Evolutionary conservation across 2,888 invertebrate genomes (phyloP), one percentile per base, ranked within the genome.

Genomic region (Dicyrtomina minuta): DNA sequence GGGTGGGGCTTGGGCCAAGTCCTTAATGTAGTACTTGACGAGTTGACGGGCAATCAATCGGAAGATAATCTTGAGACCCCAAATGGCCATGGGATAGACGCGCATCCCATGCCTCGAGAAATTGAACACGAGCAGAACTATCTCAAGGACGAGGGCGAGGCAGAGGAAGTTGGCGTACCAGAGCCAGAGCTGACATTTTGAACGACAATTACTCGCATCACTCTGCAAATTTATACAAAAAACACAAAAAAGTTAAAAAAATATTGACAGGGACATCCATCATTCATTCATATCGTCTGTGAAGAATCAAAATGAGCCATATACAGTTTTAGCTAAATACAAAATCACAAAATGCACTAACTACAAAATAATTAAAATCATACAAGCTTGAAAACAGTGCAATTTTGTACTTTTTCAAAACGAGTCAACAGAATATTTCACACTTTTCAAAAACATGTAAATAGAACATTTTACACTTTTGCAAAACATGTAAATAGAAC

Each of bases 21-120:
- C 66, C 44, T 66, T 65, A 27, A 65, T 65, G 43, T 65, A 65
- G 27, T 66, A 66, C 27, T 66, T 66, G 46, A 66, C 66, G 33
- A 66, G 66, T 43, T 66, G 66, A 17, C 66, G 58, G 15, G 66
- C 66, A 17, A 66, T 58, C 24, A 66, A 44, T 26, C 66, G 58
- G 39, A 66, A 66, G 43, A 66, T 66, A 6, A 66, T 66, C 27
- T 66, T 66, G 46, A 66, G 27, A 17, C 66, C 66, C 66, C 66
- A 66, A 22, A 39, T 12, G 15, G 66, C 66, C 66, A 66, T 58
- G 3, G 66, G 66, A 27, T 66, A 66, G 20, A 66, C 66, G 13
- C 66, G 58, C 66, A 66, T 66, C 22, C 66, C 66, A 53, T 66
- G 66, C 39, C 27, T 26, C 1, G 58, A 22, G 26, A 66, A 66